phyloP scores from a whole-genome alignment of 2,113 vertebrate species.

The Hydrolagus affinis region DNA sequence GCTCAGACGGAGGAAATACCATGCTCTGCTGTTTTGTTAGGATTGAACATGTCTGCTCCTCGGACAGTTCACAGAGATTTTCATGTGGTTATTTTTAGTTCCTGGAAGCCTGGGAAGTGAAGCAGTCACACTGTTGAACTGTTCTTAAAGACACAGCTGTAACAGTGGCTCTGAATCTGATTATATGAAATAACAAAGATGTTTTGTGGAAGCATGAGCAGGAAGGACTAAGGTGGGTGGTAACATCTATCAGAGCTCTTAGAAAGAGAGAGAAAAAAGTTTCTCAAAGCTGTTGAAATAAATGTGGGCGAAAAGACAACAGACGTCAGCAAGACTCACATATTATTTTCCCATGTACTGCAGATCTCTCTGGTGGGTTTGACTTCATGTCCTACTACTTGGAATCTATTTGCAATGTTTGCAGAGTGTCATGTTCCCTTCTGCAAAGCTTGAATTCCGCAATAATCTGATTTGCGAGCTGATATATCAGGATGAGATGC shows the following conservation, averaged over 20 bases:
- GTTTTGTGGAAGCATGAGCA: slow-evolving; percentile 31
- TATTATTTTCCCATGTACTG: slow-evolving; percentile 32
- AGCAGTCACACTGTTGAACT: slow-evolving; percentile 20
- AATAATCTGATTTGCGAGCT: slow-evolving; percentile 29
- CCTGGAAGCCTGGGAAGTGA: slow-evolving; percentile 32
- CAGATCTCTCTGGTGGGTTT: slow-evolving; percentile 30
- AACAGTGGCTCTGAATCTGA: slow-evolving; percentile 27
- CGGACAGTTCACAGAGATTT: slow-evolving; percentile 32
- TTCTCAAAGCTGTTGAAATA: slow-evolving; percentile 32
- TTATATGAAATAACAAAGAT: slow-evolving; percentile 33
- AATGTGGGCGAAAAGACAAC: slow-evolving; percentile 33
- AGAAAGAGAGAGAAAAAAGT: background rate
- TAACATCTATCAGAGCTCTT: slow-evolving; percentile 29
- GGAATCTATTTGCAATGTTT: slow-evolving; percentile 21
- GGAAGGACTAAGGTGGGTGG: slow-evolving; percentile 32
- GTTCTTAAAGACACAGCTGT: slow-evolving; percentile 32
- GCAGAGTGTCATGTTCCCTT: slow-evolving; percentile 23
- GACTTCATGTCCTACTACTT: slow-evolving; percentile 26
- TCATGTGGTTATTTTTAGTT: slow-evolving; percentile 31
- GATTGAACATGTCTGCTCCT: slow-evolving; percentile 19
- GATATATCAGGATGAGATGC: background rate
- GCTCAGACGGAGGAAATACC: slow-evolving; percentile 30
- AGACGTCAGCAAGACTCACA: slow-evolving; percentile 29
- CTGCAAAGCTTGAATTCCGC: slow-evolving; percentile 25
- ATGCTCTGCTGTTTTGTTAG: slow-evolving; percentile 18